These are phyloP conservation scores for Macaria notata DNA, from an alignment of 2,888 invertebrate genomes.

Conservation along the genomic window DNA sequence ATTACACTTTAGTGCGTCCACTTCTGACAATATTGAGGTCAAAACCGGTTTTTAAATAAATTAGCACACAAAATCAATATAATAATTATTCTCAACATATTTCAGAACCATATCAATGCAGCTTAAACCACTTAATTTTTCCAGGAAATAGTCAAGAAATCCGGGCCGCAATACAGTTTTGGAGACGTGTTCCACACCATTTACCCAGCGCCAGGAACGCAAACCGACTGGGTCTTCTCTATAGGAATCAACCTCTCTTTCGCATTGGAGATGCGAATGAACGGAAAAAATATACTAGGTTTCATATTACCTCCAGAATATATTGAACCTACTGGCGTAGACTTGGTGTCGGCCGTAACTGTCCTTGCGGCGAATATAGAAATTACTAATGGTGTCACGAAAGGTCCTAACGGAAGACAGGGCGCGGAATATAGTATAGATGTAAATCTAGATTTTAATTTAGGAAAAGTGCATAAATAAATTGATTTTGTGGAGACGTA, in stretches of 20 bases:
- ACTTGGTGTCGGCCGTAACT: constrained; percentile 38
- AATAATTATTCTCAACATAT: too few relatives aligned
- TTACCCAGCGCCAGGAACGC: constrained; percentile 42
- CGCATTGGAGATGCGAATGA: constrained; percentile 40
- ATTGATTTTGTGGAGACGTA: too few relatives aligned
- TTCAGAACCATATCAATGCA: too few relatives aligned
- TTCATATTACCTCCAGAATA: constrained; percentile 41
- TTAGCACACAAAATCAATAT: too few relatives aligned
- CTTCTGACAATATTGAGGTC: too few relatives aligned
- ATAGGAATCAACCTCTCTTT: constrained; percentile 38
- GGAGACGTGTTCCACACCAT: constrained; percentile 39
- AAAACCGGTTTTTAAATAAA: too few relatives aligned
- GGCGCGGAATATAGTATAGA: too few relatives aligned
- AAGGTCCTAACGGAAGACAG: too few relatives aligned
- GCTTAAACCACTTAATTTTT: neutral
- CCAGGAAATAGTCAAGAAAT: constrained; percentile 42
- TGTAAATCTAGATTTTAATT: too few relatives aligned
- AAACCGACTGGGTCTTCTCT: constrained; percentile 47
- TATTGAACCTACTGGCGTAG: constrained; percentile 42
- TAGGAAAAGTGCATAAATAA: too few relatives aligned
- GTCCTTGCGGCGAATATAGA: constrained; percentile 19
- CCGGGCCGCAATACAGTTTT: constrained; percentile 32
- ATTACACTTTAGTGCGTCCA: too few relatives aligned
- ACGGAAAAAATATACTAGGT: constrained; percentile 29
- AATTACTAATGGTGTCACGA: too few relatives aligned